These are phyloP conservation scores for Tetrax tetrax DNA, from an alignment of 2,113 vertebrate genomes.

Conservation along the genomic window DNA sequence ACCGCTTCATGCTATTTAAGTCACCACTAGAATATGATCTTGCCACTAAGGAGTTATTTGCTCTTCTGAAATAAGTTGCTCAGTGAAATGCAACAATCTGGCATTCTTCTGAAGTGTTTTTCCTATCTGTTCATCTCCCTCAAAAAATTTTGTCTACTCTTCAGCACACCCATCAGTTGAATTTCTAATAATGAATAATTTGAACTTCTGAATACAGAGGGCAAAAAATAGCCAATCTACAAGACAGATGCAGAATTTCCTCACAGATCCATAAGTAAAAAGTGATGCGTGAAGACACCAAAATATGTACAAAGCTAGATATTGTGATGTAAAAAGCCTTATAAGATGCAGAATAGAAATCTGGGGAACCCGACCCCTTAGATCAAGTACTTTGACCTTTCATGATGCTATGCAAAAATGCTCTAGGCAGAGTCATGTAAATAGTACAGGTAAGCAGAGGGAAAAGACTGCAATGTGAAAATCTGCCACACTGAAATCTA, in stretches of 20 bases:
- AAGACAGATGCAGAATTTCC: background rate
- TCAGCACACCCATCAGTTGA: background rate
- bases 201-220: background rate
- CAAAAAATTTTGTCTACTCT: background rate
- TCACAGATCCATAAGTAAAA: background rate
- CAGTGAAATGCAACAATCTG: background rate
- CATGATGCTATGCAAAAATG: background rate
- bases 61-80: background rate
- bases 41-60: background rate
- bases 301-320: background rate
- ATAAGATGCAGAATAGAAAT: background rate
- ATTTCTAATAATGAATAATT: background rate
- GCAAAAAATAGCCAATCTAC: background rate
- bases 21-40: background rate
- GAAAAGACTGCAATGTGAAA: background rate
- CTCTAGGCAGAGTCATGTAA: background rate
- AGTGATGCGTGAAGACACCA: background rate
- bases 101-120: background rate
- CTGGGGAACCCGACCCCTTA: background rate
- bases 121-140: background rate
- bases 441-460: background rate
- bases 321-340: background rate
- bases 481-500: background rate
- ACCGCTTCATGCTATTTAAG: background rate
- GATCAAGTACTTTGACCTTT: background rate